Conservation (phyloP, 2,888 invertebrate species). For the Agrochola circellaris region DNA sequence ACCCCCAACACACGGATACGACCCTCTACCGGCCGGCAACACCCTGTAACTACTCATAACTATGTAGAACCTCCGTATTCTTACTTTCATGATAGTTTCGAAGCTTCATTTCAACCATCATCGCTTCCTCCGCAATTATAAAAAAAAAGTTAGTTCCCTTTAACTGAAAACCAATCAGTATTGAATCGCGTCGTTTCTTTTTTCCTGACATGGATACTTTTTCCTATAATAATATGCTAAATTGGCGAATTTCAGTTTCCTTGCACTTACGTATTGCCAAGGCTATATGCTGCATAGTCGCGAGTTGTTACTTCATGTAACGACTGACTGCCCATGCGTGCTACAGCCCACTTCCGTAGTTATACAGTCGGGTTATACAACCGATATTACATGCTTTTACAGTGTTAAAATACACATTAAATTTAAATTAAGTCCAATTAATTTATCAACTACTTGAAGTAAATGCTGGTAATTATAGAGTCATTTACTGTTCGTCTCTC, state of each 20-base stretch:
- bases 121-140: not conserved
- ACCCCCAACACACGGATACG: slow-evolving; percentile 12
- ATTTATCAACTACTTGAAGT: slow-evolving; percentile 2
- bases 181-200: slow-evolving; percentile 49
- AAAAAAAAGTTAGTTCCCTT: slow-evolving; percentile 31
- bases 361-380: slow-evolving; percentile 59
- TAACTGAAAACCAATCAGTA: slow-evolving; percentile 42
- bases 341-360: slow-evolving; percentile 54
- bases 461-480: slow-evolving; percentile 1
- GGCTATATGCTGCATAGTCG: slow-evolving; percentile 44
- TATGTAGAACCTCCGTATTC: slow-evolving; percentile 10
- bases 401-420: slow-evolving; percentile 27
- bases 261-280: slow-evolving; percentile 54
- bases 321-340: slow-evolving; percentile 66
- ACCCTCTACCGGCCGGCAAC: slow-evolving; percentile 21
- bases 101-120: not conserved
- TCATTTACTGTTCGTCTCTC: not conserved
- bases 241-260: slow-evolving; percentile 48
- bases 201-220: slow-evolving; percentile 37
- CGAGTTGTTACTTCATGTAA: slow-evolving; percentile 59
- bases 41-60: slow-evolving; percentile 25
- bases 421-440: slow-evolving; percentile 13
- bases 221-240: slow-evolving; percentile 24
- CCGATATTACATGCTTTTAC: slow-evolving; percentile 48
- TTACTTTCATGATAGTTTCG: not conserved